These are phyloP conservation scores for Temnothorax nylanderi DNA, from an alignment of 1,140 invertebrate genomes.

Conservation along the genomic window DNA sequence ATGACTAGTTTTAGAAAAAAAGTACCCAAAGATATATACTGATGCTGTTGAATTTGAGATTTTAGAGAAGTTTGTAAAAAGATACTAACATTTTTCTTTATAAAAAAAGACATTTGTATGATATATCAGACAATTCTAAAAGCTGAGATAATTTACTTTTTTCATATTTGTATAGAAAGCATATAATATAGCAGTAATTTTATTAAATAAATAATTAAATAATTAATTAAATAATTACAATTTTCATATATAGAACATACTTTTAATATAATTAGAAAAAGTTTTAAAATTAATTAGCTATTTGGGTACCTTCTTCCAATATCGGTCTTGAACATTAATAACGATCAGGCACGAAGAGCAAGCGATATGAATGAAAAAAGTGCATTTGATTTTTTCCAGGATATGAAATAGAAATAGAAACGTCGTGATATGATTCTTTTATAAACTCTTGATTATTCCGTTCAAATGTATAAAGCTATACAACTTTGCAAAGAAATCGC, in stretches of 20 bases:
- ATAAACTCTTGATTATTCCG: constrained; percentile 5
- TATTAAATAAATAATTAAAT: background rate
- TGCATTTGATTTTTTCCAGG: constrained; percentile 40
- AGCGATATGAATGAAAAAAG: constrained; percentile 71
- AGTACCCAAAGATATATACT: background rate
- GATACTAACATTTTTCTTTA: background rate
- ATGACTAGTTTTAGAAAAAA: constrained; percentile 26
- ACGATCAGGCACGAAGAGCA: constrained; percentile 82
- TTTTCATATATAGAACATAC: background rate
- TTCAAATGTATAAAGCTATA: background rate
- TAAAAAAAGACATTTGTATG: background rate
- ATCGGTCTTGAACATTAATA: constrained; percentile 73
- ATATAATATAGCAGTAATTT: background rate
- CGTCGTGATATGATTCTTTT: background rate
- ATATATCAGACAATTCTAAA: background rate
- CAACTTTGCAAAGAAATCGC: background rate
- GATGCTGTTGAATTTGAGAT: background rate
- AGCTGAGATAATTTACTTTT: background rate
- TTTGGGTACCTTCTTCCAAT: constrained; percentile 40
- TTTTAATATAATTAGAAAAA: background rate
- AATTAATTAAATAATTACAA: background rate
- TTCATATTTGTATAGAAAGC: background rate
- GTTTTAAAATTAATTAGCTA: constrained; percentile 3
- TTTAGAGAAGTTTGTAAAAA: background rate
- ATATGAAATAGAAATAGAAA: background rate